phyloP scores from a whole-genome alignment of 2,113 vertebrate species.

The Turnix velox region DNA sequence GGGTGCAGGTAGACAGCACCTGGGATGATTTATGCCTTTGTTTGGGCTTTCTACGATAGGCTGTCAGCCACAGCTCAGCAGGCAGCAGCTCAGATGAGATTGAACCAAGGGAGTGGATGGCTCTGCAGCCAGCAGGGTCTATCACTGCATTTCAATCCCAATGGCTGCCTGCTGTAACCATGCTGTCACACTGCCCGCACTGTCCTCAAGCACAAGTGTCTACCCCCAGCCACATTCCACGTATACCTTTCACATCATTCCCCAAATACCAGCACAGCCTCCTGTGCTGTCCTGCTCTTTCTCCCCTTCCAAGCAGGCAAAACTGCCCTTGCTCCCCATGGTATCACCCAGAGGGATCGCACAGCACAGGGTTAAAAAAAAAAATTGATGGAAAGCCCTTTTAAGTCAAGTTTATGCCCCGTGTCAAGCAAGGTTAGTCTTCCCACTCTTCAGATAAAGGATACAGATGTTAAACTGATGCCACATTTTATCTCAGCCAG shows the following conservation, averaged over 20 bases:
- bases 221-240: not conserved
- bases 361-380: too few relatives aligned
- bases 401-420: not conserved
- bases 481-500: not conserved
- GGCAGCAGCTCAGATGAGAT: not conserved
- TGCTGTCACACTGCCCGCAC: rapidly evolving
- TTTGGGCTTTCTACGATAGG: rapidly evolving
- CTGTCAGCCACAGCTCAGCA: rapidly evolving
- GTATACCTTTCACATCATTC: rapidly evolving
- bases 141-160: not conserved
- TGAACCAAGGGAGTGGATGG: rapidly evolving
- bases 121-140: not conserved
- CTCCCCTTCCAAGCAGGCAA: not conserved
- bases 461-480: not conserved
- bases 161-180: not conserved
- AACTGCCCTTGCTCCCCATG: not conserved
- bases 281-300: not conserved
- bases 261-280: not conserved
- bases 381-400: not conserved
- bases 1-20: not conserved
- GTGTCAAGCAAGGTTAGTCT: not conserved
- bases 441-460: not conserved
- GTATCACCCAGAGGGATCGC: not conserved
- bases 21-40: not conserved
- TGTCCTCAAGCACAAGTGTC: not conserved